phyloP scores from a whole-genome alignment of 2,797 vertebrate genomes.

The Remorina albescens region DNA sequence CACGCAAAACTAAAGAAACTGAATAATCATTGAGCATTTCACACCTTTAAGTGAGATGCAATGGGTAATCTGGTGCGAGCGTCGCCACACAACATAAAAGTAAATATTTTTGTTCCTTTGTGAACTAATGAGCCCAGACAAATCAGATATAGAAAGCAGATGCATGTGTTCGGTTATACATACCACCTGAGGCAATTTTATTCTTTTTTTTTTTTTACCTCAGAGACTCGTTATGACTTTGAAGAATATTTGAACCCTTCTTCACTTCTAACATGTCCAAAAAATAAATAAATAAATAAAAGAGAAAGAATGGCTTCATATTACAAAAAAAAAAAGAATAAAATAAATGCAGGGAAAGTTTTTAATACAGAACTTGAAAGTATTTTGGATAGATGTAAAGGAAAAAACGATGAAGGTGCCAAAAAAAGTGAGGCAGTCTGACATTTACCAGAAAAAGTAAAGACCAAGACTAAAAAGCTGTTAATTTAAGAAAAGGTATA shows the following conservation, averaged over 20 bases:
- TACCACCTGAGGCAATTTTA: not conserved
- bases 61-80: not conserved
- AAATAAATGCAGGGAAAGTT: not conserved
- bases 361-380: not conserved
- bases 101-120: not conserved
- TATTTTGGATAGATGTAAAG: not conserved
- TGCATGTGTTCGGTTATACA: not conserved
- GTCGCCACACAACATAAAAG: not conserved
- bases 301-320: not conserved
- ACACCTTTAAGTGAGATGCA: not conserved
- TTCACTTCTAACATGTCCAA: not conserved
- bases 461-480: not conserved
- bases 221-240: conserved; percentile 4
- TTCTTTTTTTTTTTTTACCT: no score
- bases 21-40: not conserved
- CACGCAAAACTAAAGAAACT: no score
- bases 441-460: not conserved
- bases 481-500: not conserved
- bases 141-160: no score
- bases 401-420: not conserved
- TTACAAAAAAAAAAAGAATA: no score
- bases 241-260: not conserved
- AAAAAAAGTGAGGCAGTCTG: not conserved
- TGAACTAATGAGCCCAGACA: not conserved
- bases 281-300: no score